Evolutionary conservation across 2,888 invertebrate genomes (phyloP), one percentile per base, ranked within the genome.

Genomic region (Pherbina coryleti): DNA sequence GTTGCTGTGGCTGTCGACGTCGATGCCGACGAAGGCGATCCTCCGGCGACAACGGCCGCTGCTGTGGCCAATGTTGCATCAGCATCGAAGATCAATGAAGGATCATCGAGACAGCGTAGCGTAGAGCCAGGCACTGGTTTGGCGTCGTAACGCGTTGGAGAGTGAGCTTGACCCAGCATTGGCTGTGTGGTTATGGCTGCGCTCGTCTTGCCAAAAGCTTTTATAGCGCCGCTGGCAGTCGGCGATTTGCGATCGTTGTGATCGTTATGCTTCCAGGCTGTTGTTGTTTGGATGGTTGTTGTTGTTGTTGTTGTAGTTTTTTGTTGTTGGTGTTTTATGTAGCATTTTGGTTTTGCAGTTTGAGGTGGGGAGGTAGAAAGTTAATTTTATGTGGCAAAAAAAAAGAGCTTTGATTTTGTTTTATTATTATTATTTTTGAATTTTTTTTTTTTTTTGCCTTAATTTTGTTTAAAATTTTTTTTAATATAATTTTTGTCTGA

Each of bases 21-120:
- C 76, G 86, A 83, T 73, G 85, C 81, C 55, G 82, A 55, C 34
- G 75, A 75, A 55, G 82, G 28, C 25, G 75, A 75, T 70, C 75
- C 77, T 60, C 76, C 82, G 73, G 79, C 81, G 69, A 79, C 82
- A 49, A 76, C 82, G 69, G 74, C 79, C 11, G 75, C 71, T 51
- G 75, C 79, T 5, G 66, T 75, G 31, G 73, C 78, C 51, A 77
- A 81, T 64, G 77, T 79, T 60, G 79, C 79, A 74, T 83, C 83
- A 78, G 81, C 90, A 82, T 91, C 91, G 85, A 91, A 91, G 22
- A 90, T 88, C 73, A 49, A n/a, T 44, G 60, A 60, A 75, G 92
- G 92, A 86, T 92, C 92, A 76, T 92, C 92, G 66, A 92, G 86
- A 83, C 91, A 91, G 81, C 90, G 89, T 22, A 91, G 86, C 80